Base-by-base conservation (phyloP, 2,797 vertebrate species). In the Garrulus glandarius region DNA sequence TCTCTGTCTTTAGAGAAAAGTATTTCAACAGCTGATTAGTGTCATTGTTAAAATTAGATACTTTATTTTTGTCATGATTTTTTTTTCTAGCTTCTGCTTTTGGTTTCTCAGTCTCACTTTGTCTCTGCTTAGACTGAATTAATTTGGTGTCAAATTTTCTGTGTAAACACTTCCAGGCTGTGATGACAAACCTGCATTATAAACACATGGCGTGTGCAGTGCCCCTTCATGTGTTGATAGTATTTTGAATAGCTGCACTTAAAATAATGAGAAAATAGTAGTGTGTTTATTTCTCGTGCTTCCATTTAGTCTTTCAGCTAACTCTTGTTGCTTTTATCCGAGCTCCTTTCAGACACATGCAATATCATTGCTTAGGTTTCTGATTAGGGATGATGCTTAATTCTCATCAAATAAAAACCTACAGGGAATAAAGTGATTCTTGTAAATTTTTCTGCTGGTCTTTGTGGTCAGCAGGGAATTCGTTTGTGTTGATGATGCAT, bases 161-260 rank as follows among this genome's bases (percentile, higher is more conserved):
- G 84, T 84, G 81, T 84, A 92, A 94, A 93, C 64, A 32, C 44
- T 89, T 57, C 24, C n/a, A 85, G 81, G 12, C 50, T 65, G 70
- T 36, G 92, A 56, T 90, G 91, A 92, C 68, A 93, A 68, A 94
- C 61, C 75, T 96, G 88, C 37, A 13, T 92, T 91, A 43, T 36
- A 70, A 91, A 65, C 64, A 63, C 32, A 22, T 77, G 76, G 76
- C n/a, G 37, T 52, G 21, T 56, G 41, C 63, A 23, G 37, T 71
- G 56, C 44, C 68, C n/a, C 36, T 67, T 82, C 52, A 13, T n/a
- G 56, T 85, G 71, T 55, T 89, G 91, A 83, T 59, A 43, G 39
- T 13, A 46, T 61, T 88, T 96, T 64, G 46, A 92, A 83, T 71
- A 87, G 69, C 44, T 57, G 47, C 43, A 44, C 65, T 96, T 84